Evolutionary conservation across 2,797 vertebrate genomes (phyloP), one percentile per base, ranked within the genome.

Genomic region (Erethizon dorsatum): DNA sequence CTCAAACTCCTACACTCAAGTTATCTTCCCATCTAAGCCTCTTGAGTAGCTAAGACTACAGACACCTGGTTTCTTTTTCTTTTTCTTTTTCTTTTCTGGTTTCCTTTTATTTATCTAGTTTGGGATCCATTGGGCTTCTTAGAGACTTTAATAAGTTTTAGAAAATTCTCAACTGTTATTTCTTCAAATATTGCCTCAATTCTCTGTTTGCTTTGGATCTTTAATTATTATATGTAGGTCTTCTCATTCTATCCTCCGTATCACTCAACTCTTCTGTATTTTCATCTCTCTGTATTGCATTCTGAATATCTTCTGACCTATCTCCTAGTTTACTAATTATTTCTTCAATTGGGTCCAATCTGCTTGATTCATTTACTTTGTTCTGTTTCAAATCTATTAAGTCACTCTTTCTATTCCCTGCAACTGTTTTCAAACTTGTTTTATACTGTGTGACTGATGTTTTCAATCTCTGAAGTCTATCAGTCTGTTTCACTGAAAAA

Each of bases 61-160:
- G 59, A 28, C 15, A 6, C 45, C 17, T 17, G 24, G 56, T 33
- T 73, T 83, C 83, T 65, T 11, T 90, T 41, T 41, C 37, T 65
- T 11, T 90, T 41, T 41, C 37, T 41, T 41, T 41, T 41, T 41
- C 37, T 41, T 41, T 41, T 41, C 17, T 17, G 24, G 56, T 33
- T 73, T 83, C 83, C 33, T 11, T 90, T 33, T 18, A 41, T 80
- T 71, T 56, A 24, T 90, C 15, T 90, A 91, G 22, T n/a, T 93
- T 84, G 17, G 6, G n/a, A 67, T 73, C 92, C 20, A 54, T 8
- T 77, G 11, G 24, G 20, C 22, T 86, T 91, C 67, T 63, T 79
- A 45, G 88, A 67, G 11, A 88, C 50, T 96, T 95, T 33, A 92
- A 88, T 77, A 13, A 65, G 33, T 83, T 92, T 87, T 95, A 88